Base-by-base conservation (phyloP, 2,797 vertebrate species). In the Sebastes reedi region DNA sequence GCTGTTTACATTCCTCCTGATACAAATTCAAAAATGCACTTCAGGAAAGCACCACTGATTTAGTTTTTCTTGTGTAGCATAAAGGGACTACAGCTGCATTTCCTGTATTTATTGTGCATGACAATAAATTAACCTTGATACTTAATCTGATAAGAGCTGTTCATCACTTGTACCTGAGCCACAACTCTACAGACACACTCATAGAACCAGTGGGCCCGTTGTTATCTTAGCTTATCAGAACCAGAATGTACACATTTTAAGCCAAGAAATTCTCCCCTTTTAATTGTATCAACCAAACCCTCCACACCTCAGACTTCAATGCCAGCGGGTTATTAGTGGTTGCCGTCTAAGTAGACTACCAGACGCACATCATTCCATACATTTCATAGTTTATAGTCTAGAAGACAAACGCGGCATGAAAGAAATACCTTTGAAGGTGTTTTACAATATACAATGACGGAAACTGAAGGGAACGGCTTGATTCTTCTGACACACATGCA, bases 311-410 rank as follows among this genome's bases (percentile, higher is more conserved):
- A 6, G 11, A 70, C 16, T 12, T 29, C 6, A 62, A 64, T 29
- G 8, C 20, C 50, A 58, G 24, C 1, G 3, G 1, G 6, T 1
- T 58, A 59, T 70, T 25, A 18, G 24, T 8, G 58, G 42, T 20
- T 22, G 16, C 14, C 0, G 1, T 36, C 34, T 25, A 20, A 27
- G 25, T 0, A 8, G 3, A 32, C n/a, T 9, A 42, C n/a, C 34
- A 56, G 72, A 74, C 27, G 66, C 5, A 16, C 62, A 27, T 34
- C 87, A 87, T 90, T 76, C 75, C 80, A 58, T 10, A 25, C 70
- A 72, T 80, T 78, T 81, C n/a, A 65, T 13, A 8, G 27, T 32
- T 75, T 25, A 8, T 4, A 5, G 25, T 36, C 6, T 11, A 4
- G 3, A 36, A 29, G 27, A 71, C 32, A 39, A 32, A 69, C 1